Evolutionary conservation across 2,888 invertebrate species (phyloP).

Genomic region (Ornithoptera priamus): DNA sequence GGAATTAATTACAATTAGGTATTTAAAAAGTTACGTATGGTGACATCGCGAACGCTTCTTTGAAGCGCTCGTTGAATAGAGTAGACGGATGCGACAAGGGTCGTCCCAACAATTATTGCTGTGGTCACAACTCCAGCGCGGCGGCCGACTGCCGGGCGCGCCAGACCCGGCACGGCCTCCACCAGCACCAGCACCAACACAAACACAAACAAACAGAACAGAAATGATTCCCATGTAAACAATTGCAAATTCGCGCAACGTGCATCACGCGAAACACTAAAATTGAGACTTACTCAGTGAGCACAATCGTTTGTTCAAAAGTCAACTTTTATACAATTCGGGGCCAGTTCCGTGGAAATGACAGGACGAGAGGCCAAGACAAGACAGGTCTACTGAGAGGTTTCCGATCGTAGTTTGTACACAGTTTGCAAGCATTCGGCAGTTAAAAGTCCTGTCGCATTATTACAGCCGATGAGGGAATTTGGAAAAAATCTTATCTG

Average conservation of each 20-base stretch:
- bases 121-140: conserved; percentile 59
- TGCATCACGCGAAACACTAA: conserved; percentile 23
- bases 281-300: conserved; percentile 35
- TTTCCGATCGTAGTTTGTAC: conserved; percentile 52
- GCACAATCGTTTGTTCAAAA: conserved; percentile 32
- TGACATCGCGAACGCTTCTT: conserved; percentile 57
- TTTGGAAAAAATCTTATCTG: conserved; percentile 38
- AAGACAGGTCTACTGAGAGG: conserved; percentile 34
- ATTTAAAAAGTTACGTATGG: conserved; percentile 75
- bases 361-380: conserved; percentile 52
- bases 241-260: conserved; percentile 7
- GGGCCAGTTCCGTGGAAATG: conserved; percentile 54
- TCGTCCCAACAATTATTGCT: conserved; percentile 66
- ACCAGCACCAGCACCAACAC: conserved; percentile 10
- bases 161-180: conserved; percentile 8
- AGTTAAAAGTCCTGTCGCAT: conserved; percentile 43
- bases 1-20: conserved; percentile 58
- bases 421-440: conserved; percentile 64
- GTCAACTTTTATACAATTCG: conserved; percentile 32
- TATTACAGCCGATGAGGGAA: conserved; percentile 33
- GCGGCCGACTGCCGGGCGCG: conserved; percentile 31
- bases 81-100: conserved; percentile 62
- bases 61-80: conserved; percentile 54
- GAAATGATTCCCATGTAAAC: neutral
- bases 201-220: conserved; percentile 5